These are phyloP conservation scores for Nautilus pompilius DNA, from an alignment of 1,140 invertebrate species.

Conservation along the genomic window DNA sequence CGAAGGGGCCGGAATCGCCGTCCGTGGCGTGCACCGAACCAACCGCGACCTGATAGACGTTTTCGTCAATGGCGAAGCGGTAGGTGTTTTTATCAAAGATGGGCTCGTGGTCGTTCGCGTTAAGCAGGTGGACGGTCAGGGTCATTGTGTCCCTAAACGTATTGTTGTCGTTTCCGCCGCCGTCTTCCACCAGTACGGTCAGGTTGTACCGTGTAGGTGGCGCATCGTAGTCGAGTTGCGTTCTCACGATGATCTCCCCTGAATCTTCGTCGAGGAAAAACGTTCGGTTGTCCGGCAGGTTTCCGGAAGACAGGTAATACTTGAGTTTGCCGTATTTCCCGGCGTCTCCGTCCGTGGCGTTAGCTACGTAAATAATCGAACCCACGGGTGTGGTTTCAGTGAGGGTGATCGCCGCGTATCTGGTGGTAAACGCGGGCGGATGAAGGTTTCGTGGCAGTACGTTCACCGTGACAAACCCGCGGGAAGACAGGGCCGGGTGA, in stretches of 20 bases:
- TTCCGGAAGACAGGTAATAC: conserved; percentile 19
- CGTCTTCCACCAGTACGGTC: conserved; percentile 16
- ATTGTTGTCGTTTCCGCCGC: conserved; percentile 9
- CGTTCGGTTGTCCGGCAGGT: conserved; percentile 13
- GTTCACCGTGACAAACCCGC: conserved; percentile 15
- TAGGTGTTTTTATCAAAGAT: conserved; percentile 61
- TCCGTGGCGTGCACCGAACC: not conserved
- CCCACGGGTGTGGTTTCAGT: conserved; percentile 13
- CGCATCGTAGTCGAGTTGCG: conserved; percentile 42
- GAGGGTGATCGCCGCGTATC: conserved; percentile 12
- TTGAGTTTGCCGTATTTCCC: conserved; percentile 22
- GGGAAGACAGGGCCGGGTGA: conserved; percentile 14
- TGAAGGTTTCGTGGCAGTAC: conserved; percentile 25
- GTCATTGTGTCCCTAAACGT: conserved; percentile 16
- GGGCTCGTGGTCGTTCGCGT: conserved; percentile 91
- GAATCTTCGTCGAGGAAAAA: conserved; percentile 33
- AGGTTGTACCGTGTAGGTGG: conserved; percentile 22
- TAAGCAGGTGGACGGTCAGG: conserved; percentile 55
- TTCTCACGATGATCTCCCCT: conserved; percentile 36
- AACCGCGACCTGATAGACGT: not conserved
- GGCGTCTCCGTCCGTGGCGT: conserved; percentile 25
- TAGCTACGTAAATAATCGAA: conserved; percentile 18
- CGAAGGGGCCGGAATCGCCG: not conserved
- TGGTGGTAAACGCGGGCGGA: conserved; percentile 17
- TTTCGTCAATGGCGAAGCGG: conserved; percentile 24